Evolutionary conservation across 2,888 invertebrate species (phyloP).

Genomic region (Thera obeliscata): DNA sequence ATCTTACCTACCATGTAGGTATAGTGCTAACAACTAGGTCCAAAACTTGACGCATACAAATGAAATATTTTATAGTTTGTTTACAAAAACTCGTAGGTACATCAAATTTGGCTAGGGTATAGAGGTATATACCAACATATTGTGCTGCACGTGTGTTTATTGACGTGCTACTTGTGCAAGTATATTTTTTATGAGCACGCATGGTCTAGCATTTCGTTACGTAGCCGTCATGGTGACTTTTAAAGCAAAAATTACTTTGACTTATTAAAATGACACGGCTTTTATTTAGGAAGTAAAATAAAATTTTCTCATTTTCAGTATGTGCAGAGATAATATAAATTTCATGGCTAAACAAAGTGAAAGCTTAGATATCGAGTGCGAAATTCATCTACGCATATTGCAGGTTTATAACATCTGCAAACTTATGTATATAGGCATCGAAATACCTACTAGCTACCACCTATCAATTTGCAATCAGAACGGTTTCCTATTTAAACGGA

Average conservation of each 20-base stretch:
- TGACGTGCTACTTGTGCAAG: not conserved
- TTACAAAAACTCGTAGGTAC: too few species aligned
- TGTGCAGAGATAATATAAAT: too few species aligned
- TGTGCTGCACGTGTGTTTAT: conserved; percentile 5
- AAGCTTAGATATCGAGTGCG: not conserved
- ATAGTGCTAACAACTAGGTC: too few species aligned
- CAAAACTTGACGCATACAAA: too few species aligned
- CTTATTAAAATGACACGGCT: conserved; percentile 34
- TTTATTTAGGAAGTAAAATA: conserved; percentile 9
- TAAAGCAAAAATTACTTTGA: conserved; percentile 20
- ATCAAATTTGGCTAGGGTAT: too few species aligned
- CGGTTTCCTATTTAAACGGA: not conserved
- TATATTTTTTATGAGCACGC: not conserved
- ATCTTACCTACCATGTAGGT: too few species aligned
- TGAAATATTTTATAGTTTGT: too few species aligned
- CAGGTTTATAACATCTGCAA: not conserved
- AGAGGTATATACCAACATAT: too few species aligned
- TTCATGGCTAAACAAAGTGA: too few species aligned
- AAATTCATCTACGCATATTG: not conserved
- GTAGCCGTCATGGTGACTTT: conserved; percentile 22
- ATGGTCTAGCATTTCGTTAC: not conserved
- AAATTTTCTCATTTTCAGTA: not conserved
- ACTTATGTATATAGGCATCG: not conserved
- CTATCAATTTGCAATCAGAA: not conserved
- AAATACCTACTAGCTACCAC: not conserved